Percentiles rank a stretch among this genome's conserved stretches.
Evolutionary conservation across 2,113 vertebrate species (phyloP).

Genomic region (Cinclus mexicanus): DNA sequence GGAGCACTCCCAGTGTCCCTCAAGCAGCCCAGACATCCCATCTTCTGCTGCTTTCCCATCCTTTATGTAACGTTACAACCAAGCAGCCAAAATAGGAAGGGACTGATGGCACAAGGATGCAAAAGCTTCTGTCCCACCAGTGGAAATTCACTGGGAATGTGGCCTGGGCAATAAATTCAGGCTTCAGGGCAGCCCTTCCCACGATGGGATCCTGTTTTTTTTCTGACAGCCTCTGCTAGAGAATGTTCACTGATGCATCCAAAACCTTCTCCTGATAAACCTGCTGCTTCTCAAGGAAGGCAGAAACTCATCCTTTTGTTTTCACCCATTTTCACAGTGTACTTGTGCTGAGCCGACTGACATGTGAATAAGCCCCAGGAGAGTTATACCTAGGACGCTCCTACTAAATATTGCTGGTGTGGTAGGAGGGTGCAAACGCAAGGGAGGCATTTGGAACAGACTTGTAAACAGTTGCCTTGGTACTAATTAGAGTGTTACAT

Average conservation of each 20-base stretch:
- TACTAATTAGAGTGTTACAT: slow-evolving; percentile 45
- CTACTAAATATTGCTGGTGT: slow-evolving; percentile 49
- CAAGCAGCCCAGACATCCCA: background rate
- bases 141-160: background rate
- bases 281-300: background rate
- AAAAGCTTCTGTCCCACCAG: background rate
- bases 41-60: background rate
- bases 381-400: slow-evolving; percentile 41
- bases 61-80: accelerated
- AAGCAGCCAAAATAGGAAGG: background rate
- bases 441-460: slow-evolving; percentile 53
- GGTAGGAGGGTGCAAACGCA: slow-evolving; percentile 57
- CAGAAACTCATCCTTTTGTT: slow-evolving; percentile 28
- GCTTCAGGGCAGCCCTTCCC: background rate
- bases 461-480: slow-evolving; percentile 67
- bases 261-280: background rate
- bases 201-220: background rate
- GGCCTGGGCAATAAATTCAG: background rate
- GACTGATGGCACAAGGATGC: too few species aligned
- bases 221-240: background rate
- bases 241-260: background rate
- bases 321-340: slow-evolving; percentile 21
- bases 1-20: background rate
- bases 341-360: slow-evolving; percentile 32
- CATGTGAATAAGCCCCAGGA: slow-evolving; percentile 41